phyloP scores from a whole-genome alignment of 2,113 vertebrate species.

The Sprattus sprattus region DNA sequence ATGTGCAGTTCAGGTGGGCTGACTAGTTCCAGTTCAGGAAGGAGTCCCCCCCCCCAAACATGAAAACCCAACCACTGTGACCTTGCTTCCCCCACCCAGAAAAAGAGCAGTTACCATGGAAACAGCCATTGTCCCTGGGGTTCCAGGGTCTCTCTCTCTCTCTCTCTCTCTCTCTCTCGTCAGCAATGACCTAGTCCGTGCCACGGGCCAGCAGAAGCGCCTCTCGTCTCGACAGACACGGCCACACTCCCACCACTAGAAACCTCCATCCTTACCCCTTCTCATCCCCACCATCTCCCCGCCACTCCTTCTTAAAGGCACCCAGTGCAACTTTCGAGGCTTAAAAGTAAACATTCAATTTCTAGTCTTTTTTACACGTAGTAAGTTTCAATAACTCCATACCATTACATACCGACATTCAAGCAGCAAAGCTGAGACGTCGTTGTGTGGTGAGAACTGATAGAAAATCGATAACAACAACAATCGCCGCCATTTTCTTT shows the following conservation, averaged over 20 bases:
- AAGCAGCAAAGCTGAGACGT: too few relatives aligned
- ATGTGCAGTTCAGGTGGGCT: not conserved
- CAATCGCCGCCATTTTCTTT: too few relatives aligned
- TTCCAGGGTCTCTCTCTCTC: constrained; percentile 42
- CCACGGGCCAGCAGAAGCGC: constrained; percentile 75
- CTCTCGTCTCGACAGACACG: constrained; percentile 60
- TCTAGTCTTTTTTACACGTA: too few relatives aligned
- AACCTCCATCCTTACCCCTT: not conserved
- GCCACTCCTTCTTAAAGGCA: too few relatives aligned
- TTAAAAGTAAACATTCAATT: too few relatives aligned
- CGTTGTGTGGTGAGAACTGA: too few relatives aligned
- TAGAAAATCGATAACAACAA: too few relatives aligned
- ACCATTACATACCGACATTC: too few relatives aligned
- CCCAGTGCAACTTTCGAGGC: too few relatives aligned
- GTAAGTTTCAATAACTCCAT: too few relatives aligned
- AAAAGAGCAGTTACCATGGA: constrained; percentile 58
- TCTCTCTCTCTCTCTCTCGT: constrained; percentile 76
- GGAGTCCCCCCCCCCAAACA: not conserved
- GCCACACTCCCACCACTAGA: constrained; percentile 40
- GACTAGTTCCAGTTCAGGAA: not conserved
- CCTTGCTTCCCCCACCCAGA: not conserved
- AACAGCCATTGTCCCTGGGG: constrained; percentile 39
- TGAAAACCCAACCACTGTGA: not conserved
- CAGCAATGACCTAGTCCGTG: constrained; percentile 82
- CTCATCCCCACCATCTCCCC: not conserved